Evolutionary conservation across 1,140 invertebrate species (phyloP).

Genomic region (Leptonema lineaticorne): DNA sequence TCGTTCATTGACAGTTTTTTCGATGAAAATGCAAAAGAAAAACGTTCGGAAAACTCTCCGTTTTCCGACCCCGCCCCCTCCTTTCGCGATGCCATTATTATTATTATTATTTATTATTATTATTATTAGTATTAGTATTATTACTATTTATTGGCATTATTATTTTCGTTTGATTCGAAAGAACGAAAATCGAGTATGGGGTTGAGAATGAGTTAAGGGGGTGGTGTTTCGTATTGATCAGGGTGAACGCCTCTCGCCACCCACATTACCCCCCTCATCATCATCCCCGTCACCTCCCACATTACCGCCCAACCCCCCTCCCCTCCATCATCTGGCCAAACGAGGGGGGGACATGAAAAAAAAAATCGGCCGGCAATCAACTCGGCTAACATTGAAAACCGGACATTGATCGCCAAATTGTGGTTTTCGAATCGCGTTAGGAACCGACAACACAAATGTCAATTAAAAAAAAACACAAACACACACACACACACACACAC

Average conservation of each 20-base stretch:
- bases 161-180: neutral
- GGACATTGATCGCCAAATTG: neutral
- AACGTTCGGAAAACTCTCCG: no score
- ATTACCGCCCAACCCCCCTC: no score
- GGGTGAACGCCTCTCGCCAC: conserved; percentile 20
- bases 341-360: conserved; percentile 5
- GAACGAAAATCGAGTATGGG: neutral
- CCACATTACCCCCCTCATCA: no score
- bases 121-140: no score
- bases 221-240: conserved; percentile 15
- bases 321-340: conserved; percentile 19
- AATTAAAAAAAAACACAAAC: neutral
- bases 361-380: conserved; percentile 23
- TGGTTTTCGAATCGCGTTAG: neutral
- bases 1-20: conserved; percentile 27
- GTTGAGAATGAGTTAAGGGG: neutral
- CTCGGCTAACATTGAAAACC: neutral
- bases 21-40: conserved; percentile 3
- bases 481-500: neutral
- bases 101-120: no score
- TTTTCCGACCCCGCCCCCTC: neutral
- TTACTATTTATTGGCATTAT: neutral
- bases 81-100: no score
- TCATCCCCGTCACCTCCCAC: no score
- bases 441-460: neutral